A percentile compares a stretch with the other conserved stretches of the same genome.
Evolutionary conservation across 2,113 vertebrate genomes (phyloP).

Genomic region (Origma solitaria): DNA sequence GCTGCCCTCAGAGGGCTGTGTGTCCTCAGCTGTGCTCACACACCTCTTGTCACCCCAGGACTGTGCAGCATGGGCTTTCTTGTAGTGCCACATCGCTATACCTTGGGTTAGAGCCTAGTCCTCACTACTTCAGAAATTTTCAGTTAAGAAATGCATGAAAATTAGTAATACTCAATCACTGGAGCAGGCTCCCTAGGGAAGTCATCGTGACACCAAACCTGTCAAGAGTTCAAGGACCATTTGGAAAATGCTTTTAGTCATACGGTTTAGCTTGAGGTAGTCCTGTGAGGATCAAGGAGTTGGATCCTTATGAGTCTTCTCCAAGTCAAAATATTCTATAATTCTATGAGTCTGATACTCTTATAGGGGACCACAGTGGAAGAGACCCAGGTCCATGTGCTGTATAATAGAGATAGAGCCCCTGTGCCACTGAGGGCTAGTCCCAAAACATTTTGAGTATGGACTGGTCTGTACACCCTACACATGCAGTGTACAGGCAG

Average conservation of each 20-base stretch:
- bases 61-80: rapidly evolving
- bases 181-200: background rate
- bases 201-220: background rate
- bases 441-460: rapidly evolving
- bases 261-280: background rate
- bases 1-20: background rate
- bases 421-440: rapidly evolving
- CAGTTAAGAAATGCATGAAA: background rate
- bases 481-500: background rate
- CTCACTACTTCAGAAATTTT: background rate
- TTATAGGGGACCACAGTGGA: background rate
- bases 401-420: background rate
- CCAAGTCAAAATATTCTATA: background rate
- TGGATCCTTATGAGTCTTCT: background rate
- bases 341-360: background rate
- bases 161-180: background rate
- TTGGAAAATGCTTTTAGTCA: background rate
- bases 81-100: background rate
- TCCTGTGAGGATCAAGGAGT: background rate
- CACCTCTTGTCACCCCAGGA: background rate
- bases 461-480: background rate
- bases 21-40: background rate
- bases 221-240: background rate
- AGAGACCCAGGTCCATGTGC: background rate
- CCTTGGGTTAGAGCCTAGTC: background rate